A percentile compares a stretch with the other conserved stretches of the same genome.
Conservation (phyloP, 2,888 invertebrate species). For the Pandemis cinnamomeana region DNA sequence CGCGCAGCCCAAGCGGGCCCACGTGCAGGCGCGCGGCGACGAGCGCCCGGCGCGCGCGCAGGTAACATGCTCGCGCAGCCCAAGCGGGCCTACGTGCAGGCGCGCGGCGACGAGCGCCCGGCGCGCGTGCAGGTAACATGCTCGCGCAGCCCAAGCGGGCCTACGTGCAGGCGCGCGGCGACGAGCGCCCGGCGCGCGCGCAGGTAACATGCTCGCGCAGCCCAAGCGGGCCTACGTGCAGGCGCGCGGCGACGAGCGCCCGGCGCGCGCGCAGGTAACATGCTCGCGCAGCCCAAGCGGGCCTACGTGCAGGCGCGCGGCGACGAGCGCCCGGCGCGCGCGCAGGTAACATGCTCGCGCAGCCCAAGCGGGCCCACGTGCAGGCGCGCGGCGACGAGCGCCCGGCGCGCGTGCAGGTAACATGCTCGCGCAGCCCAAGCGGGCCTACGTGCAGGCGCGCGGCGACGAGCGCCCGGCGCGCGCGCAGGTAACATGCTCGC, state of each 20-base stretch:
- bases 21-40: too few species aligned
- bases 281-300: too few species aligned
- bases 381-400: too few species aligned
- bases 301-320: too few species aligned
- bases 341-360: slow-evolving; percentile 36
- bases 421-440: slow-evolving; percentile 62
- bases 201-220: slow-evolving; percentile 34
- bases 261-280: slow-evolving; percentile 50
- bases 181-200: background rate
- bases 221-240: slow-evolving; percentile 56
- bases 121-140: too few species aligned
- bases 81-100: too few species aligned
- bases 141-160: slow-evolving; percentile 13
- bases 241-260: slow-evolving; percentile 66
- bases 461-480: slow-evolving; percentile 64
- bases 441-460: slow-evolving; percentile 55
- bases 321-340: too few species aligned
- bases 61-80: slow-evolving; percentile 66
- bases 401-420: slow-evolving; percentile 38
- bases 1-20: too few species aligned
- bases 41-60: too few species aligned
- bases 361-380: too few species aligned
- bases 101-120: too few species aligned
- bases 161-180: too few species aligned
- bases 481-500: slow-evolving; percentile 45